Evolutionary conservation across 37 sponge, comb jelly and placozoan species (phyloP).

Genomic region (Cladorhizidae sp.): DNA sequence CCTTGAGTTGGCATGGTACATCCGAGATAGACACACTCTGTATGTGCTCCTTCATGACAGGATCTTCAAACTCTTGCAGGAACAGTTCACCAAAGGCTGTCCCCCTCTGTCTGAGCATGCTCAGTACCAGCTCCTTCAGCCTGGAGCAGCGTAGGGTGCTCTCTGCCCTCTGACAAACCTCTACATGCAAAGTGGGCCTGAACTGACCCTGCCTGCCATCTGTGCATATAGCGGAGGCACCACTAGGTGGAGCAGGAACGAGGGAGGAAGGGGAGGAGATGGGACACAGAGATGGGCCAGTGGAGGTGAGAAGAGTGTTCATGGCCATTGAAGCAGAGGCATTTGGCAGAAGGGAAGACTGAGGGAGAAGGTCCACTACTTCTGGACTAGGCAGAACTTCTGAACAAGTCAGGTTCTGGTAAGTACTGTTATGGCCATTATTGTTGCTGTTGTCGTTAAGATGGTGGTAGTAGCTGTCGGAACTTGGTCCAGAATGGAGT

Average conservation of each 20-base stretch:
- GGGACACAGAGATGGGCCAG: neutral
- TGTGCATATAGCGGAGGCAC: neutral
- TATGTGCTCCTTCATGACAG: slow-evolving; percentile 75
- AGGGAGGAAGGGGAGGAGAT: neutral
- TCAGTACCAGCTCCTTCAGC: slow-evolving; percentile 30
- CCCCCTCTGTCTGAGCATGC: slow-evolving; percentile 19
- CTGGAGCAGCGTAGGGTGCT: slow-evolving; percentile 41
- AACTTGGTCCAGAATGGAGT: too few species aligned
- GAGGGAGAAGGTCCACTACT: neutral
- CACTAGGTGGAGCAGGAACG: neutral
- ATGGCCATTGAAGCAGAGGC: neutral
- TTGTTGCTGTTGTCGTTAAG: neutral
- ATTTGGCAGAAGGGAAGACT: neutral
- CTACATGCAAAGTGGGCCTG: slow-evolving; percentile 52
- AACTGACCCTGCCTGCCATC: neutral
- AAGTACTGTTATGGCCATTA: neutral
- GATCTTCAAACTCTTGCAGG: slow-evolving; percentile 76
- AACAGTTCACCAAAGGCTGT: slow-evolving; percentile 47
- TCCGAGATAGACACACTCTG: slow-evolving; percentile 54
- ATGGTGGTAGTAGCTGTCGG: too few species aligned
- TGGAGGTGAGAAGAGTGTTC: neutral
- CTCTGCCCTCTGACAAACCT: slow-evolving; percentile 54
- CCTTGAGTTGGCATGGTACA: slow-evolving; percentile 16
- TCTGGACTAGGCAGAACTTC: neutral
- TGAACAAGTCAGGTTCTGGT: slow-evolving; percentile 13